Base-by-base conservation (phyloP, 2,888 invertebrate genomes). In the Dolichomitus sp. region DNA sequence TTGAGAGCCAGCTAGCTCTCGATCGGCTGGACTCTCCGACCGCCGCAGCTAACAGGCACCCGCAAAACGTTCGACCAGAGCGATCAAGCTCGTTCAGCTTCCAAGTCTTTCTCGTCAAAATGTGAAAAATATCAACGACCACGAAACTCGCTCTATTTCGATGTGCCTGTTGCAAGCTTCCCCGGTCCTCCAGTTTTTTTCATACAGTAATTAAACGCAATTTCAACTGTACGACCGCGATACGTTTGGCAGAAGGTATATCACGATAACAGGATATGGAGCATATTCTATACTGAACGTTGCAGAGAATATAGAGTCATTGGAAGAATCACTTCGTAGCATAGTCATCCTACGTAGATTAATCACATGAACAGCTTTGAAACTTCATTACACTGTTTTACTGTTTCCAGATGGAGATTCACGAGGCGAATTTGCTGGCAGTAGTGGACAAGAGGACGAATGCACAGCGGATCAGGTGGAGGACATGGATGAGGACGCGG, bases 331-430 rank as follows among this genome's bases (percentile, higher is more conserved):
- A 30, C 30, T 27, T 52, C 19, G 11, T 12, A 52, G 23, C 19
- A 11, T 48, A 17, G n/a, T 42, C 42, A 5, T 19, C 19, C 19
- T 4, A 23, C 23, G 23, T 23, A 52, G 14, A 30, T 57, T 27
- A 2, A 30, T 6, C 12, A 30, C 30, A 23, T 30, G 14, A 57
- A 57, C 9, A 17, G 48, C 12, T 50, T 33, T 63, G 12, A 63
- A 42, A 23, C 57, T 57, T 27, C 4, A 30, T 33, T 9, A 59
- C 2, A 33, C 17, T n/a, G 30, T 59, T 59, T 33, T 30, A 48
- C 40, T 85, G 59, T 69, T 90, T 94, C 91, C 93, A 95, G 95
- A 94, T 94, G 95, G 94, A 89, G 95, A 93, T 94, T 93, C 92
- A 40, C 90, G 92, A 74, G 92, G 93, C 17, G 93, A 93, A 83